Conservation (phyloP, 2,888 invertebrate genomes). For the Drosophila lacicola region DNA sequence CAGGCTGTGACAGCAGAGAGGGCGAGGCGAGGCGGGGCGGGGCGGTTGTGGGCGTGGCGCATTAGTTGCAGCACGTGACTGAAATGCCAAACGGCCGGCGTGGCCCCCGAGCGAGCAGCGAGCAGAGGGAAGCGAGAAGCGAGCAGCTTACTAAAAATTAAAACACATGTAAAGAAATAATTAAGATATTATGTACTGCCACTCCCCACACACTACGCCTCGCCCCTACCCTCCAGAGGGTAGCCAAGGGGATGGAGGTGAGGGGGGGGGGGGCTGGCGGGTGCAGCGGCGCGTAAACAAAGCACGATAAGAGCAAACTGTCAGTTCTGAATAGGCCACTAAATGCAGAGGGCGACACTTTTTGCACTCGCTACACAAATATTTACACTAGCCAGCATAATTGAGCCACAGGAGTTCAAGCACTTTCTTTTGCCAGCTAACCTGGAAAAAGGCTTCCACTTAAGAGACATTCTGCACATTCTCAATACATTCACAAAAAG, state of each 20-base stretch:
- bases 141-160: slow-evolving; percentile 74
- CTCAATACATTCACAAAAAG: too few relatives aligned
- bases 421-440: too few relatives aligned
- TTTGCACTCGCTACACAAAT: slow-evolving; percentile 37
- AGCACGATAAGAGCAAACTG: slow-evolving; percentile 70
- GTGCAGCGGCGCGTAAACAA: slow-evolving; percentile 67
- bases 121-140: slow-evolving; percentile 4
- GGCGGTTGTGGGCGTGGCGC: slow-evolving; percentile 41
- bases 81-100: slow-evolving; percentile 59
- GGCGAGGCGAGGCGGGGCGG: slow-evolving; percentile 3
- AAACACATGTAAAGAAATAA: slow-evolving; percentile 79
- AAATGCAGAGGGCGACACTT: slow-evolving; percentile 62
- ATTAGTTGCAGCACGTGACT: slow-evolving; percentile 78
- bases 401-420: neutral
- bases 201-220: slow-evolving; percentile 6
- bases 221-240: too few relatives aligned
- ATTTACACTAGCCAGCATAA: slow-evolving; percentile 42
- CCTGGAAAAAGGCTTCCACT: too few relatives aligned
- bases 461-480: too few relatives aligned
- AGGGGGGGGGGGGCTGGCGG: slow-evolving; percentile 13
- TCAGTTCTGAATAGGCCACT: slow-evolving; percentile 70
- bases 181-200: slow-evolving; percentile 71
- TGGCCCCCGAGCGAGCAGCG: slow-evolving; percentile 17
- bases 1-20: neutral
- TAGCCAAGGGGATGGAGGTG: neutral